Evolutionary conservation across 1,140 invertebrate species (phyloP).

Genomic region (Drosophila pruinosa): DNA sequence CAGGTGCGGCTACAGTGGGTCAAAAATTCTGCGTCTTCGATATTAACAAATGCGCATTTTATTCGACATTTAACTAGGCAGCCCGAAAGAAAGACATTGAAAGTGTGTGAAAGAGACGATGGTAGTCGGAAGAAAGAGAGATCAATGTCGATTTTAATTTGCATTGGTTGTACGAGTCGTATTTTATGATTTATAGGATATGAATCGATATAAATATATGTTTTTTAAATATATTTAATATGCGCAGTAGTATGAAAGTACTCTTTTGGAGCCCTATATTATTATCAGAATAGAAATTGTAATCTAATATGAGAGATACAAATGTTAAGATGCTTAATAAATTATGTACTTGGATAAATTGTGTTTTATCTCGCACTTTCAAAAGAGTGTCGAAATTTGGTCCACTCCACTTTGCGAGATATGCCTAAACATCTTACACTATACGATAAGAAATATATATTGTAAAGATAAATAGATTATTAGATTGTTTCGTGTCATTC

Average conservation of each 20-base stretch:
- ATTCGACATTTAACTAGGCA: background rate
- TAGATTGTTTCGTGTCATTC: too few species aligned
- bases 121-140: background rate
- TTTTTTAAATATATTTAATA: conserved; percentile 4
- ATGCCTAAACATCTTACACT: too few species aligned
- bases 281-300: background rate
- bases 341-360: too few species aligned
- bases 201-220: conserved; percentile 8
- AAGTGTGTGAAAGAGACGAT: background rate
- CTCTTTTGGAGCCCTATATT: background rate
- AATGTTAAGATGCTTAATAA: too few species aligned
- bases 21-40: background rate
- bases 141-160: conserved; percentile 17
- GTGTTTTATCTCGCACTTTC: too few species aligned
- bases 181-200: conserved; percentile 13
- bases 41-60: conserved; percentile 31
- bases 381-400: too few species aligned
- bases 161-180: conserved; percentile 2
- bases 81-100: background rate
- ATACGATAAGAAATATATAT: too few species aligned
- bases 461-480: too few species aligned
- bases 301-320: too few species aligned
- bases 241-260: background rate
- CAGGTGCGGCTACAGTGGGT: conserved; percentile 29
- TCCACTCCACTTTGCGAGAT: too few species aligned